phyloP scores from a whole-genome alignment of 1,140 invertebrate genomes.

The Nomia melanderi region DNA sequence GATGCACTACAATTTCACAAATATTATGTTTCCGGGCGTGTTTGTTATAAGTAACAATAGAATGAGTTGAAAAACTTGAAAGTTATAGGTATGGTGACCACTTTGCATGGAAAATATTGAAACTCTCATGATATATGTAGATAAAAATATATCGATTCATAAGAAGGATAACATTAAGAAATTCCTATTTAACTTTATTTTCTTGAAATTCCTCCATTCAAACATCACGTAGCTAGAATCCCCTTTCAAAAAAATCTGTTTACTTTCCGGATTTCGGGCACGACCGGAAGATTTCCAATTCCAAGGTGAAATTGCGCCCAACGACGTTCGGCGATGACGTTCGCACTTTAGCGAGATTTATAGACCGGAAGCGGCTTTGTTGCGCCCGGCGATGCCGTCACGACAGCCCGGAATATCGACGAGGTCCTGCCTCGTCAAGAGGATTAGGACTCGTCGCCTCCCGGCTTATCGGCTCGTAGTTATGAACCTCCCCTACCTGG shows the following conservation, averaged over 20 bases:
- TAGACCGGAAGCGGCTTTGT: constrained; percentile 39
- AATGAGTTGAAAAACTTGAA: too few relatives aligned
- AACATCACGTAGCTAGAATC: background rate
- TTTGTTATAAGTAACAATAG: too few relatives aligned
- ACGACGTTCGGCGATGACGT: constrained; percentile 13
- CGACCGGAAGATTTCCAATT: background rate
- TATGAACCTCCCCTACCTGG: constrained; percentile 38
- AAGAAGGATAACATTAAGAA: too few relatives aligned
- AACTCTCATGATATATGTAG: too few relatives aligned
- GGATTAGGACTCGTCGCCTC: constrained; percentile 55
- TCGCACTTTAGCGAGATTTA: constrained; percentile 16
- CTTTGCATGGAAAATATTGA: too few relatives aligned
- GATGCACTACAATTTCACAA: too few relatives aligned
- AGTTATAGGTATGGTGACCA: too few relatives aligned
- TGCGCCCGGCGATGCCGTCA: background rate
- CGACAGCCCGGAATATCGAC: constrained; percentile 12
- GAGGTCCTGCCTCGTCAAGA: constrained; percentile 55
- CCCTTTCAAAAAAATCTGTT: background rate
- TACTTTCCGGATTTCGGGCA: background rate
- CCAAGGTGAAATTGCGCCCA: constrained; percentile 7
- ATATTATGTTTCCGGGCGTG: too few relatives aligned
- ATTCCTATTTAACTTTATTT: too few relatives aligned
- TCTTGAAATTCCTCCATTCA: too few relatives aligned
- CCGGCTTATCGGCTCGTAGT: constrained; percentile 45
- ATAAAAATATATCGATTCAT: too few relatives aligned